These are phyloP conservation scores for Matsumurasca onukii DNA, from an alignment of 1,140 invertebrate species.

Conservation along the genomic window DNA sequence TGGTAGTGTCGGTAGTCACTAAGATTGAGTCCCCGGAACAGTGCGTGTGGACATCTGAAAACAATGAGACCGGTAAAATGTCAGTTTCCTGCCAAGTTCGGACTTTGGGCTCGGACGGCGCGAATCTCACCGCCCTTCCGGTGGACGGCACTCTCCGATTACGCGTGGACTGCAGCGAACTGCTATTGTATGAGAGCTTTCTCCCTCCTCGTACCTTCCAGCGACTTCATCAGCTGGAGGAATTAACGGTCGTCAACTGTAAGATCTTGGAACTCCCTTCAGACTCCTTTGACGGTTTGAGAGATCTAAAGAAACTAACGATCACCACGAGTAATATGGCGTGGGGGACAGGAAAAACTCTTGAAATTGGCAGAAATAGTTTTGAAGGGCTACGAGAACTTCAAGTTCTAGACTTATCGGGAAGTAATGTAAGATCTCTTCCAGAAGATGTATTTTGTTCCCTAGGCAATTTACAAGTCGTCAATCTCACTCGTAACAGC, in stretches of 20 bases:
- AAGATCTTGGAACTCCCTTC: constrained; percentile 75
- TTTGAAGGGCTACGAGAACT: constrained; percentile 73
- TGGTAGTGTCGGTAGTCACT: constrained; percentile 7
- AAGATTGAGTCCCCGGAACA: constrained; percentile 32
- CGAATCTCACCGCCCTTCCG: constrained; percentile 57
- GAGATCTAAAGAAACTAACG: constrained; percentile 68
- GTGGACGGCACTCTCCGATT: constrained; percentile 68
- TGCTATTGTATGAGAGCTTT: constrained; percentile 76
- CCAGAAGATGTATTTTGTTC: constrained; percentile 74
- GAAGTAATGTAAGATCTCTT: constrained; percentile 77
- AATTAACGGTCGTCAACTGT: constrained; percentile 72
- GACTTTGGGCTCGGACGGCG: constrained; percentile 66
- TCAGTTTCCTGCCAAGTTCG: constrained; percentile 65
- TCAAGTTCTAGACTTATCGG: constrained; percentile 73
- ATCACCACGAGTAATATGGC: constrained; percentile 74
- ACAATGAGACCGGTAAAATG: constrained; percentile 55
- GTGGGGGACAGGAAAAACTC: constrained; percentile 69
- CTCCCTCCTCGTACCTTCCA: constrained; percentile 70
- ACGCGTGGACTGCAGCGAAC: constrained; percentile 72
- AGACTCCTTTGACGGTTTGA: constrained; percentile 74
- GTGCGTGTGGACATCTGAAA: constrained; percentile 59
- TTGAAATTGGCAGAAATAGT: constrained; percentile 67
- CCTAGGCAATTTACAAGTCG: constrained; percentile 71
- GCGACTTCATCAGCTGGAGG: constrained; percentile 68
- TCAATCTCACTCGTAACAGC: constrained; percentile 82